Base-by-base conservation (phyloP, 1,140 invertebrate species). In the Cotesia chilonis region DNA sequence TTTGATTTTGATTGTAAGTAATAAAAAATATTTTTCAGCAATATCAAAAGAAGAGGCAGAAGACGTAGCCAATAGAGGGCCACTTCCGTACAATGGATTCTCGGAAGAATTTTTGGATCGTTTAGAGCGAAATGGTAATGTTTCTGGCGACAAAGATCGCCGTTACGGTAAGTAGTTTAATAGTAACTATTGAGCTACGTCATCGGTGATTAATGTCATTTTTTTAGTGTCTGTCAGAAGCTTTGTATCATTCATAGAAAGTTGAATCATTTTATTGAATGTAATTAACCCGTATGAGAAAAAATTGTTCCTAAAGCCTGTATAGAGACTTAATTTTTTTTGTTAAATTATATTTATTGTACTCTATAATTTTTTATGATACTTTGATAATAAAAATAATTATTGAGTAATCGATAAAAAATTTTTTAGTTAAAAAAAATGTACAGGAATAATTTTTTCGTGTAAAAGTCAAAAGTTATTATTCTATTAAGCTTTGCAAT, bases 41-140 rank as follows among this genome's bases (percentile, higher is more conserved):
- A 92, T 93, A 84, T 93, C 92, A 76, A 92, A 93, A 85, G 92
- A 93, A 84, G 92, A 94, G 83, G 89, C 89, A 78, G 92, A 92
- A 73, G 91, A 92, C 77, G 81, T 77, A 66, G 81, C 89, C 73
- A 88, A 88, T 72, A 87, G 90, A 84, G 88, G 89, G 77, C 92
- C 93, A 87, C 88, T 94, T 82, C 90, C 92, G 75, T 95, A 94
- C 88, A 95, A 95, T 88, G 94, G 94, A 70, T 96, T 95, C 90
- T 95, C 94, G 66, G 94, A 95, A 80, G 94, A 96, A 88, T 96
- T 94, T 89, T 90, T 96, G 84, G 94, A 96, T 86, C 89, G 94
- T 81, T 90, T 96, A 77, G 94, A 96, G 87, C 93, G 94, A 80
- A 95, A 95, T 88, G 94, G 93, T 78, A 95, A 95, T 86, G 93